Evolutionary conservation across 2,797 vertebrate genomes (phyloP).

Genomic region (Rhinichthys osculus): DNA sequence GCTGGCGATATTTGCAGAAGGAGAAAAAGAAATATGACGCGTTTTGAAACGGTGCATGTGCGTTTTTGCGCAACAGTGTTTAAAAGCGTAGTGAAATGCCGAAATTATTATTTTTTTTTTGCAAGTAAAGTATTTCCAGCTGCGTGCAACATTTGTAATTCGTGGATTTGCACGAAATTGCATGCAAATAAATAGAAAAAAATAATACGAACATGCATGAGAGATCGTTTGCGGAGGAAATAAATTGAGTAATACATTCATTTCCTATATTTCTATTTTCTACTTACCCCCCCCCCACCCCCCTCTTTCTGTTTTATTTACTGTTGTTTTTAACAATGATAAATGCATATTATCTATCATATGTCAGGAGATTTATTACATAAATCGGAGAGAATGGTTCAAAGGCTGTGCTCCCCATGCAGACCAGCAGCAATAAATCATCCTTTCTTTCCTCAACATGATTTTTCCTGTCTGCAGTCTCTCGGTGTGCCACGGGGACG

Average conservation of each 20-base stretch:
- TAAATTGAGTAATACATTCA: neutral
- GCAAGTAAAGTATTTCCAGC: neutral
- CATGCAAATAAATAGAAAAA: neutral
- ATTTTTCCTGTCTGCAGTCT: neutral
- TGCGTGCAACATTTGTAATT: neutral
- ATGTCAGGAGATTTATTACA: neutral
- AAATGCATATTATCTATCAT: neutral
- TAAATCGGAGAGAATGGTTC: neutral
- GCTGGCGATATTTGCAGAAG: slow-evolving; percentile 28
- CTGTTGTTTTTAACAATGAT: neutral
- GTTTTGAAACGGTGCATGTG: neutral
- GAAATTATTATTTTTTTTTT: neutral
- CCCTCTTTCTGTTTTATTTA: neutral
- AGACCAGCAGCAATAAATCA: slow-evolving; percentile 25
- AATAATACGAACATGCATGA: neutral
- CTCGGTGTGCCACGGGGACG: slow-evolving; percentile 4
- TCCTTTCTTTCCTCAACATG: neutral
- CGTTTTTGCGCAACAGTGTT: slow-evolving; percentile 16
- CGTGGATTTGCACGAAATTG: neutral
- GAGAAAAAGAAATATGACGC: neutral
- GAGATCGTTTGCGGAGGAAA: neutral
- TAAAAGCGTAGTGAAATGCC: neutral
- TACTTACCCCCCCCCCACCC: neutral
- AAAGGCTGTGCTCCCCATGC: slow-evolving; percentile 11
- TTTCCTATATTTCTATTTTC: neutral